Evolutionary conservation across 2,113 vertebrate species (phyloP).

Genomic region (Thunnus thynnus): DNA sequence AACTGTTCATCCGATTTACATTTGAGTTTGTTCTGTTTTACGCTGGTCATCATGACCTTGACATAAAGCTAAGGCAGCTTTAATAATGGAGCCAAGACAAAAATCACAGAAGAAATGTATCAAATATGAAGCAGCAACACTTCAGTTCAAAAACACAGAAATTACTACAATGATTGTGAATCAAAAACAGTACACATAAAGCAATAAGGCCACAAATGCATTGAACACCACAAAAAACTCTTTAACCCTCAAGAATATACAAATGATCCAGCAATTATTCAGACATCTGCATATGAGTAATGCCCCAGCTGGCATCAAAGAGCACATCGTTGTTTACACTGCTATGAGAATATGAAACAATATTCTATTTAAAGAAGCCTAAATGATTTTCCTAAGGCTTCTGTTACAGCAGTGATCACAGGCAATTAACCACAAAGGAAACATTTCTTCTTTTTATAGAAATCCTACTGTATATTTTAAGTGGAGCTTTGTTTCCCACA

Average conservation of each 20-base stretch:
- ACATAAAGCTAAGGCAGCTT: conserved; percentile 12
- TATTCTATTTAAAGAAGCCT: neutral
- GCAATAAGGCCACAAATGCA: neutral
- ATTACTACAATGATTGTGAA: neutral
- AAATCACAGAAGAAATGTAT: neutral
- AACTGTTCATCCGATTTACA: conserved; percentile 62
- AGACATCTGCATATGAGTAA: neutral
- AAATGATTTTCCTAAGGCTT: neutral
- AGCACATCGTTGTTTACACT: neutral
- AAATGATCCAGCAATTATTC: neutral
- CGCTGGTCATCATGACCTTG: conserved; percentile 6
- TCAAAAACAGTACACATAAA: neutral
- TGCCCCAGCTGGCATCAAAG: neutral
- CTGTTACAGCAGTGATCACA: neutral
- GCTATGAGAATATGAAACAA: neutral
- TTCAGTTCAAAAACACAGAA: neutral
- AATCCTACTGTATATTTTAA: no score
- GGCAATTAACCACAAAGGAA: neutral
- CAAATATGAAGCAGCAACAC: neutral
- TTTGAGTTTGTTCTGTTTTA: conserved; percentile 38
- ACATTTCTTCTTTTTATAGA: neutral
- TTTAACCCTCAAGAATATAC: neutral
- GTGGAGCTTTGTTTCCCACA: no score
- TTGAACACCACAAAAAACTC: conserved; percentile 2
- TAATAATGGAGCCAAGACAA: neutral